These are phyloP conservation scores for Prenolepis imparis DNA, from an alignment of 2,888 invertebrate species.

Conservation along the genomic window DNA sequence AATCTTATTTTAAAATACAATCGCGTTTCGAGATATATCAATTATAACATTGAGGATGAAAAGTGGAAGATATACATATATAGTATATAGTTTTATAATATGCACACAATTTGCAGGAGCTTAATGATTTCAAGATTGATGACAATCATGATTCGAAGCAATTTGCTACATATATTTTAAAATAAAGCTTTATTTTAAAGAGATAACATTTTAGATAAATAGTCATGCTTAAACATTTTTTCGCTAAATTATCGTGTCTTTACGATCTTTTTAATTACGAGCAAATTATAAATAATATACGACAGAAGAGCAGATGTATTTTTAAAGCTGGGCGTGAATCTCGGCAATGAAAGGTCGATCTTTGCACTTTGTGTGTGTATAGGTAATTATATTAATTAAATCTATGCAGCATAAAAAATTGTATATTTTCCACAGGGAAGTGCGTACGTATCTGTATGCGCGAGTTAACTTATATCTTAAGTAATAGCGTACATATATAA, in stretches of 20 bases:
- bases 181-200: neutral
- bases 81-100: neutral
- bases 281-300: neutral
- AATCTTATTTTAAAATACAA: neutral
- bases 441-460: neutral
- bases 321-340: neutral
- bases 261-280: neutral
- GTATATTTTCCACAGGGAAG: conserved; percentile 23
- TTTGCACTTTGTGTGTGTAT: neutral
- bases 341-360: neutral
- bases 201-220: neutral
- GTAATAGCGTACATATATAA: conserved; percentile 5
- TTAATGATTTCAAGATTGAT: neutral
- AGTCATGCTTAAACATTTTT: neutral
- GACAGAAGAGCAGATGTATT: neutral
- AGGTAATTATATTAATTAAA: conserved; percentile 31
- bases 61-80: neutral
- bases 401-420: neutral
- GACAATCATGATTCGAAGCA: neutral
- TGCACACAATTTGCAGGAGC: neutral
- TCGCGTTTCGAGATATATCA: neutral
- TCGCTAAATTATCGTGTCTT: neutral
- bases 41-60: neutral
- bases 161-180: neutral
- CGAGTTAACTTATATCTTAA: conserved; percentile 7